Percentiles rank a stretch among this genome's conserved stretches.
phyloP scores from a whole-genome alignment of 2,797 vertebrate species.

The Acanthurus leucopareius region DNA sequence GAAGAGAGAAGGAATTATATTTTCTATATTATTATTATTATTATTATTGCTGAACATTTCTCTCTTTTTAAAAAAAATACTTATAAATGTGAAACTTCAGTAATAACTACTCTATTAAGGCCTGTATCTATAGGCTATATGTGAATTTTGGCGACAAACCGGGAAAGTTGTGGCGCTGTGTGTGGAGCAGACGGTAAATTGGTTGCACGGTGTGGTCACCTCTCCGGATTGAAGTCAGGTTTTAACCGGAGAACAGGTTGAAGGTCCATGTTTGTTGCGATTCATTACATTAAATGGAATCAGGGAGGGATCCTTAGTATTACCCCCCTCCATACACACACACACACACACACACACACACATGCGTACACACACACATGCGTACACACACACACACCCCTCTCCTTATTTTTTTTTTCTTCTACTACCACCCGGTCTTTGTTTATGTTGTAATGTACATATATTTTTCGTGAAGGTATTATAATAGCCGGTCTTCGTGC shows the following conservation, averaged over 20 bases:
- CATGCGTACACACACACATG: constrained; percentile 16
- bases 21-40: constrained; percentile 5
- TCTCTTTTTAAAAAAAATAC: not conserved
- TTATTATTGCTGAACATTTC: not conserved
- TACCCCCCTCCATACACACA: constrained; percentile 46
- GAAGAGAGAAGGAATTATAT: too few relatives aligned
- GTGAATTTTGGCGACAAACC: not conserved
- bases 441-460: constrained; percentile 87
- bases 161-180: not conserved
- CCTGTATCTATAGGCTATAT: not conserved
- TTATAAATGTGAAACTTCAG: not conserved
- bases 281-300: constrained; percentile 82
- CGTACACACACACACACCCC: constrained; percentile 6
- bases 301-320: constrained; percentile 74
- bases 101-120: not conserved
- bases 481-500: constrained; percentile 83
- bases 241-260: constrained; percentile 71
- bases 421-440: constrained; percentile 67
- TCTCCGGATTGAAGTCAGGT: constrained; percentile 70
- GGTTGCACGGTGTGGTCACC: constrained; percentile 48
- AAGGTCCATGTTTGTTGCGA: constrained; percentile 80
- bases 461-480: constrained; percentile 87
- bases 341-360: constrained; percentile 23
- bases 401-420: constrained; percentile 6
- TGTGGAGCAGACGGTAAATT: constrained; percentile 24